These are phyloP conservation scores for Ecliptopera silaceata DNA, from an alignment of 2,888 invertebrate species.

Conservation along the genomic window DNA sequence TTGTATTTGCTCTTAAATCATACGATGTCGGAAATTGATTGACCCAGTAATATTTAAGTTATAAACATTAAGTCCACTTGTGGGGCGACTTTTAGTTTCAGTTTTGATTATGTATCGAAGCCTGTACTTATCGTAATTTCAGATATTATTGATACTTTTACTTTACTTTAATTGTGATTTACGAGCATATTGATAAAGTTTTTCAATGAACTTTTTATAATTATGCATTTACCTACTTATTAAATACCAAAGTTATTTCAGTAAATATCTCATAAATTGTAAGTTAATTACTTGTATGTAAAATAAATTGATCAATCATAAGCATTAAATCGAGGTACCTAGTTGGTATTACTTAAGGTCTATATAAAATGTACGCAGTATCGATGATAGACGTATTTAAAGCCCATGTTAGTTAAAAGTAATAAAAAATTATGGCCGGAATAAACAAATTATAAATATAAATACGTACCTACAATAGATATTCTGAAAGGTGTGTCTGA, in stretches of 20 bases:
- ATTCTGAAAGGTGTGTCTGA: too few species aligned
- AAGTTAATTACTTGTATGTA: conserved; percentile 12
- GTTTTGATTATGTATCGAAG: conserved; percentile 37
- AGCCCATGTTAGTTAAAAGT: too few species aligned
- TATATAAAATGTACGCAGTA: neutral
- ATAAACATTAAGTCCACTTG: conserved; percentile 46
- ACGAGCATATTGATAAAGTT: conserved; percentile 14
- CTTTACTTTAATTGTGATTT: conserved; percentile 30
- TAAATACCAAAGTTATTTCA: conserved; percentile 26
- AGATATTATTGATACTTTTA: conserved; percentile 29
- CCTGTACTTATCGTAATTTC: conserved; percentile 30
- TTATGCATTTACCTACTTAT: conserved; percentile 14
- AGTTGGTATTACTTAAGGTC: neutral
- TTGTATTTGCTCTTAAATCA: conserved; percentile 28
- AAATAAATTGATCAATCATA: conserved; percentile 21
- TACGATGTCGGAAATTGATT: conserved; percentile 58
- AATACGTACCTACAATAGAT: too few species aligned
- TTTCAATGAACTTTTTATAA: conserved; percentile 27
- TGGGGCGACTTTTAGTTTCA: conserved; percentile 50
- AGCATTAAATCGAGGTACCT: neutral
- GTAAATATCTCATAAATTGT: conserved; percentile 15
- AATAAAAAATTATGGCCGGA: too few species aligned
- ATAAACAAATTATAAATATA: too few species aligned
- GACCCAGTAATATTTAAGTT: conserved; percentile 65
- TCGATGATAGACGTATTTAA: too few species aligned